Base-by-base conservation (phyloP, 2,113 vertebrate genomes). In the Ibidorhyncha struthersii region DNA sequence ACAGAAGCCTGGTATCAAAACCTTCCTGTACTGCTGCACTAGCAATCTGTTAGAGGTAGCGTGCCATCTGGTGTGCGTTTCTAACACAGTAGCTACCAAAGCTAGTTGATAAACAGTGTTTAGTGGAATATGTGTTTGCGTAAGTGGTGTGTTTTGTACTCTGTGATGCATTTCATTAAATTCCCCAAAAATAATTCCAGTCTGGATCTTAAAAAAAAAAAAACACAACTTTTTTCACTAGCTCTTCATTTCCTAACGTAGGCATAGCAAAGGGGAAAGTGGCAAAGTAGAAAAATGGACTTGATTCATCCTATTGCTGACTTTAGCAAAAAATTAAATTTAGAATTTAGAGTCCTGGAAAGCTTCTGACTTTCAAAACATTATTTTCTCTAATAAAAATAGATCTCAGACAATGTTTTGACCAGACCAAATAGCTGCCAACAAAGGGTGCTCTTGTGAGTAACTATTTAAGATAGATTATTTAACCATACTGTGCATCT, bases 21-120 rank as follows among this genome's bases (percentile, higher is more conserved):
- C 50, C n/a, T 47, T 26, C 36, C 18, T 16, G 18, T 23, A 27
- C 13, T 49, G 52, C 43, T 50, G 73, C 53, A 45, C 34, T 9
- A 73, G 58, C 65, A 23, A 32, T 20, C 73, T 36, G 19, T 56
- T n/a, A 25, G 67, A 17, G 43, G 38, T 9, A 71, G 45, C 20
- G 3, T 92, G 86, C 90, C 79, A 91, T 70, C 96, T 96, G 88
- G 55, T 86, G 94, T 76, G 62, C 29, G 40, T 36, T 43, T 74
- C 4, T 26, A 78, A 69, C 22, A 74, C 3, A 1, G 55, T 92
- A 82, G 58, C 59, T 30, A 66, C 29, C n/a, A 6, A 56, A 23
- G n/a, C 17, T 25, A 8, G 36, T 4, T 22, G 22, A 13, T 29
- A 9, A 16, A 47, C 16, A 50, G 50, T 5, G 14, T 15, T 53